These are phyloP conservation scores for Henicopernis longicauda DNA, from an alignment of 2,113 vertebrate species.

Conservation along the genomic window DNA sequence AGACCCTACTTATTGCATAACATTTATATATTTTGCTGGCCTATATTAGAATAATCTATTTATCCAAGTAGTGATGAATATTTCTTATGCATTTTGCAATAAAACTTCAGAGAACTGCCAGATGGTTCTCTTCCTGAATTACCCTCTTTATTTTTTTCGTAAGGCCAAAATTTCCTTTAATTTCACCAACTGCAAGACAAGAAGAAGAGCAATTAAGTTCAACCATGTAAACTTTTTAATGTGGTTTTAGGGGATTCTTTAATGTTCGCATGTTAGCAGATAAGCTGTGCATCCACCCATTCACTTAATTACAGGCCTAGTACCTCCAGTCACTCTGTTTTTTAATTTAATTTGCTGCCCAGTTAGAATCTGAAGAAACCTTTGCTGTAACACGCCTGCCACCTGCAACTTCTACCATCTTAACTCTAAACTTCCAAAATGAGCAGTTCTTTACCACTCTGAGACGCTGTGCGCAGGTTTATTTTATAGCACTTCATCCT, in stretches of 20 bases:
- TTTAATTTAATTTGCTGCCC: conserved; percentile 33
- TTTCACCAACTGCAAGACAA: conserved; percentile 27
- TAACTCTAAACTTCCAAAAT: not conserved
- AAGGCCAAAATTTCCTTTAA: conserved; percentile 35
- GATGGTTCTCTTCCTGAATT: not conserved
- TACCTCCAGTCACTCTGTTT: conserved; percentile 19
- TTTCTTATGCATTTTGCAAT: not conserved
- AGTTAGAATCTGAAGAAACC: conserved; percentile 23
- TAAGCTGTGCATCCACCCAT: conserved; percentile 52
- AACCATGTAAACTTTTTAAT: not conserved
- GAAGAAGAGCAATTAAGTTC: conserved; percentile 37
- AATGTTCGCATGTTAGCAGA: conserved; percentile 13
- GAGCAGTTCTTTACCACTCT: not conserved
- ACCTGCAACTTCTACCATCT: not conserved
- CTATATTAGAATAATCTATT: not conserved
- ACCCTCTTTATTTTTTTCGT: not conserved
- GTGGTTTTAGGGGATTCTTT: conserved; percentile 51
- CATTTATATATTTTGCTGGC: not conserved
- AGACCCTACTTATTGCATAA: conserved; percentile 21
- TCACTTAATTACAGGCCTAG: conserved; percentile 40
- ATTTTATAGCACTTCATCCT: not conserved
- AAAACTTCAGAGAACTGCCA: not conserved
- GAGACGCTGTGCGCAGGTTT: not conserved
- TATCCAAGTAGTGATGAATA: not conserved
- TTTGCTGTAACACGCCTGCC: conserved; percentile 10